A percentile compares a stretch with the other conserved stretches of the same genome.
These are phyloP conservation scores for Criorhina ranunculi DNA, from an alignment of 2,888 invertebrate species.

Conservation along the genomic window DNA sequence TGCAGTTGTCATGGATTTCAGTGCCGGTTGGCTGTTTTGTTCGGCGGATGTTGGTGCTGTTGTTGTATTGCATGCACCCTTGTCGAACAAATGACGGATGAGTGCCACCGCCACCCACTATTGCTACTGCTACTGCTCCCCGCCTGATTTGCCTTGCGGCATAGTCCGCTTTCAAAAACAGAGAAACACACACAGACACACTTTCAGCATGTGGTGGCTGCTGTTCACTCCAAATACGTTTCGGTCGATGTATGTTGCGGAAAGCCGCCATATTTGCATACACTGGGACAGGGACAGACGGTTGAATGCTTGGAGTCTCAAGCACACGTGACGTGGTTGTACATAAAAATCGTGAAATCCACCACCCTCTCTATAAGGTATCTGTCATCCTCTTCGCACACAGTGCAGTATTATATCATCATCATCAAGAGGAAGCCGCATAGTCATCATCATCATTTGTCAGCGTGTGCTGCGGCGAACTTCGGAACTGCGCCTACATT, in stretches of 20 bases:
- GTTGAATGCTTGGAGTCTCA: slow-evolving; percentile 61
- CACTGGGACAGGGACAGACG: slow-evolving; percentile 34
- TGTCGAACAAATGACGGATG: slow-evolving; percentile 75
- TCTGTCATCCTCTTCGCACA: slow-evolving; percentile 51
- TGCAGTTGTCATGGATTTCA: slow-evolving; percentile 68
- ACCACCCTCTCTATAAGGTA: slow-evolving; percentile 27
- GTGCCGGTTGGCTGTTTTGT: slow-evolving; percentile 48
- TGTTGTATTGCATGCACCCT: slow-evolving; percentile 68
- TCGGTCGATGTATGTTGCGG: slow-evolving; percentile 59
- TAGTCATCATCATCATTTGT: slow-evolving; percentile 39
- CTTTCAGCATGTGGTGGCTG: slow-evolving; percentile 46
- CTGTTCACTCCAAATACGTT: slow-evolving; percentile 41
- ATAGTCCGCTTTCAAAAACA: slow-evolving; percentile 49
- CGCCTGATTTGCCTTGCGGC: slow-evolving; percentile 59
- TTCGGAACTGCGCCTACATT: slow-evolving; percentile 32
- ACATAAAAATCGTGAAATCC: slow-evolving; percentile 53
- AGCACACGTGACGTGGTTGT: slow-evolving; percentile 70
- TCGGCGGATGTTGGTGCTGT: slow-evolving; percentile 44
- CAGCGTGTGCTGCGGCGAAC: slow-evolving; percentile 51
- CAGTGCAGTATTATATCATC: slow-evolving; percentile 57
- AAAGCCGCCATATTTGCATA: slow-evolving; percentile 75
- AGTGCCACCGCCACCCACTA: slow-evolving; percentile 21
- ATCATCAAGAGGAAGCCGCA: slow-evolving; percentile 47
- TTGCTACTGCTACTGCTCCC: slow-evolving; percentile 37
- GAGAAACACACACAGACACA: slow-evolving; percentile 44